Conservation (phyloP, 2,113 vertebrate species). For the Oncorhynchus kisutch region DNA sequence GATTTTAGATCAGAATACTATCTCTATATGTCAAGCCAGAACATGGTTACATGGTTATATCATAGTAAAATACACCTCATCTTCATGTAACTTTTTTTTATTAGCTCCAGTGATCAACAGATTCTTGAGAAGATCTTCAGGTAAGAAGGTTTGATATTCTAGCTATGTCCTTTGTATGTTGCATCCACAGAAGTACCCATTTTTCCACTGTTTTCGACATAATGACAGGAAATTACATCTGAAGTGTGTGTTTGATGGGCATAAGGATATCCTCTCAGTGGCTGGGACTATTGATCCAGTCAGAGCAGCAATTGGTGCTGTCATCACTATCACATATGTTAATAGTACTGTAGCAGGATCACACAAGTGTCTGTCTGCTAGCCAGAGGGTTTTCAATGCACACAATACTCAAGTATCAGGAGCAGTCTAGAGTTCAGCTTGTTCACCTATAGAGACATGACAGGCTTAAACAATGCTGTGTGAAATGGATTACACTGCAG, state of each 20-base stretch:
- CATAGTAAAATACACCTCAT: neutral
- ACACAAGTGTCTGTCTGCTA: neutral
- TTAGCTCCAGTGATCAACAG: slow-evolving; percentile 36
- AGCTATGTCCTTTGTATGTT: neutral
- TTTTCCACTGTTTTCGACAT: neutral
- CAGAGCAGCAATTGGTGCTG: neutral
- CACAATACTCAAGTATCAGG: neutral
- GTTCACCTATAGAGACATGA: too few species aligned
- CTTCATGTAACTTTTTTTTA: slow-evolving; percentile 7
- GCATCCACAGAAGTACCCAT: neutral
- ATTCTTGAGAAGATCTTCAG: slow-evolving; percentile 33
- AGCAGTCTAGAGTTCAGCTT: neutral
- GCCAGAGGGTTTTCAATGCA: neutral
- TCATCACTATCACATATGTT: neutral
- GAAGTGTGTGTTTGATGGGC: neutral
- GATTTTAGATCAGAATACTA: neutral
- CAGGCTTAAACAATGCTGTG: neutral
- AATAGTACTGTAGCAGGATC: neutral
- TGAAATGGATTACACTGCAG: neutral
- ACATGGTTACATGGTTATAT: neutral
- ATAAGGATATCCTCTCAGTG: neutral
- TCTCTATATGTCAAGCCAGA: neutral
- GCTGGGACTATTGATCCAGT: neutral
- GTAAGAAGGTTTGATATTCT: slow-evolving; percentile 14
- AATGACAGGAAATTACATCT: neutral